A percentile compares a stretch with the other conserved stretches of the same genome.
Conservation (phyloP, 2,888 invertebrate genomes). For the Yponomeuta plumbellus region DNA sequence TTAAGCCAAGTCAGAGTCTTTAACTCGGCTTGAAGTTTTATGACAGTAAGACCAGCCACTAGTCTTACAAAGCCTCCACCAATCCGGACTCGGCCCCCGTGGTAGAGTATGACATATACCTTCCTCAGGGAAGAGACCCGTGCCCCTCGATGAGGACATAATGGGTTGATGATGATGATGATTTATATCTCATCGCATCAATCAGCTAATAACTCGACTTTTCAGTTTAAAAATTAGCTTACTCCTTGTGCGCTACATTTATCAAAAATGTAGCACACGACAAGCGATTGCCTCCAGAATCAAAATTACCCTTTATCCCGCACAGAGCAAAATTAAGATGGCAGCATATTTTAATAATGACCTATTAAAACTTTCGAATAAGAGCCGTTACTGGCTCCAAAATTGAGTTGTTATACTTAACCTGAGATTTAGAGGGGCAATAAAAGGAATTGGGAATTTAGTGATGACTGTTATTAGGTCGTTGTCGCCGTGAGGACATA, state of each 20-base stretch:
- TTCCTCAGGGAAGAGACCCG: no score
- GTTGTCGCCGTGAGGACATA: not conserved
- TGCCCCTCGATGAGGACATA: no score
- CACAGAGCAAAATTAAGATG: conserved; percentile 19
- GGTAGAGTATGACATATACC: no score
- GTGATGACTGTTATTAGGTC: not conserved
- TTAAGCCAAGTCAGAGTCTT: no score
- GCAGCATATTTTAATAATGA: conserved; percentile 52
- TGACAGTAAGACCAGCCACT: no score
- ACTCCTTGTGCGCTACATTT: not conserved
- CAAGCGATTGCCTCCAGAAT: not conserved
- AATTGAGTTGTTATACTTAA: conserved; percentile 28
- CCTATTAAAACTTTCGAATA: conserved; percentile 48
- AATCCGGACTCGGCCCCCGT: no score
- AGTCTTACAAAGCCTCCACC: no score
- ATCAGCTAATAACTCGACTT: no score
- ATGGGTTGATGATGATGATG: no score
- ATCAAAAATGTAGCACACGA: not conserved
- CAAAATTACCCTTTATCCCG: conserved; percentile 11
- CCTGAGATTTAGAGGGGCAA: conserved; percentile 7
- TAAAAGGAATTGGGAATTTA: not conserved
- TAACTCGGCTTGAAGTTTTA: no score
- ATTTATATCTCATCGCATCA: no score
- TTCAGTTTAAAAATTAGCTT: no score
- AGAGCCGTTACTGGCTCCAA: conserved; percentile 36